These are phyloP conservation scores for Fulmarus glacialis DNA, from an alignment of 2,113 vertebrate genomes.

Conservation along the genomic window DNA sequence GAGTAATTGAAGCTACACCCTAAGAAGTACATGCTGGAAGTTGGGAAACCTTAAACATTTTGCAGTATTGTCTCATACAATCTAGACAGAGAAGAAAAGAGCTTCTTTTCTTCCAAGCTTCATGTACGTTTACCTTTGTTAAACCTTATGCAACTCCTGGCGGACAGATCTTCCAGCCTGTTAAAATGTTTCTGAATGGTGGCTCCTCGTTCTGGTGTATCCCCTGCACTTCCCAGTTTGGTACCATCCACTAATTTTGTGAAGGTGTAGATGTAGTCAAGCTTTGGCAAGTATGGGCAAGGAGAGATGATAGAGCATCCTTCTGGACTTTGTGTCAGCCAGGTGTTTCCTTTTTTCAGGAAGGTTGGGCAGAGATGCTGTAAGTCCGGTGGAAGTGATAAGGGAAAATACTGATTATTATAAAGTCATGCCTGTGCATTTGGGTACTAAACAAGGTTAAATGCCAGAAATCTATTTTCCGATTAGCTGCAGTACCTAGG, in stretches of 20 bases:
- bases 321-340: background rate
- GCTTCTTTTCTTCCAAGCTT: background rate
- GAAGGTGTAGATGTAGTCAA: background rate
- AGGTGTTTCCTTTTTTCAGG: background rate
- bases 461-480: background rate
- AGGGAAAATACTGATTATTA: background rate
- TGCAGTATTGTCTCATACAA: background rate
- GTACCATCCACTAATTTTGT: background rate
- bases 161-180: background rate
- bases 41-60: background rate
- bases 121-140: background rate
- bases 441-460: background rate
- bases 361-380: background rate
- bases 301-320: background rate
- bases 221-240: background rate
- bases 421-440: background rate
- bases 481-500: background rate
- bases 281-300: background rate
- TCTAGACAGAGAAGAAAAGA: background rate
- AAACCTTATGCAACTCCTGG: background rate
- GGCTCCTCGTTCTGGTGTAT: background rate
- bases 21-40: background rate
- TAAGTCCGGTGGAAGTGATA: background rate
- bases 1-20: background rate
- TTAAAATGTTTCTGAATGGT: background rate